Evolutionary conservation across 1,140 invertebrate species (phyloP), one percentile per base, ranked within the genome.

Genomic region (Alviniconcha marisindica): DNA sequence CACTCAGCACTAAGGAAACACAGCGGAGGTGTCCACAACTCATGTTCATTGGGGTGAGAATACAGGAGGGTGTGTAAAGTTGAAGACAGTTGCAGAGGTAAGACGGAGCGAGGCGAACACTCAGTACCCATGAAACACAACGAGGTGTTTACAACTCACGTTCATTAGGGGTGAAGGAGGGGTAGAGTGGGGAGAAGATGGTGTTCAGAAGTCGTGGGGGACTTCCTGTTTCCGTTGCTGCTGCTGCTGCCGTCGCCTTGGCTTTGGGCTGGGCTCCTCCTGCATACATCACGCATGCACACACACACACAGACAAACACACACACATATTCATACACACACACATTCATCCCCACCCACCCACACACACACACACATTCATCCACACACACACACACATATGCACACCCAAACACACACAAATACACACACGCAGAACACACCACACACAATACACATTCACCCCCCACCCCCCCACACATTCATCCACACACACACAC

Each of bases 141-240:
- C 33, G 1, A 82, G 21, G 18, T 12, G 15, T 51, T 31, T 1
- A 63, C 31, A 76, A 42, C 78, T 69, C 12, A 74, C 80, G 42
- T 76, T 82, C 81, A 56, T 74, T 38, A 2, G 78, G 21, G 1
- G 42, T n/a, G 77, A 80, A 79, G 44, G 56, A 40, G 15, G 83
- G 85, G 74, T 89, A 89, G 15, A 87, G 82, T 15, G 88, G 88
- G 10, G 88, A 87, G 63, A 89, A 89, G n/a, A 89, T 80, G 69
- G 88, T 87, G 15, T 85, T 86, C 48, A 85, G 83, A 33, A 85
- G 76, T 15, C 86, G 63, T 24, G 87, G 85, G 5, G 87, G 87
- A 76, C 84, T 87, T 18, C 77, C 78, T 18, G 85, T 33, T 31
- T 88, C 84, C 51, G 81, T 51, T 33, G 83, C 85, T 1, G 31